phyloP scores from a whole-genome alignment of 2,888 invertebrate species.

The Drosophila peninsularis region DNA sequence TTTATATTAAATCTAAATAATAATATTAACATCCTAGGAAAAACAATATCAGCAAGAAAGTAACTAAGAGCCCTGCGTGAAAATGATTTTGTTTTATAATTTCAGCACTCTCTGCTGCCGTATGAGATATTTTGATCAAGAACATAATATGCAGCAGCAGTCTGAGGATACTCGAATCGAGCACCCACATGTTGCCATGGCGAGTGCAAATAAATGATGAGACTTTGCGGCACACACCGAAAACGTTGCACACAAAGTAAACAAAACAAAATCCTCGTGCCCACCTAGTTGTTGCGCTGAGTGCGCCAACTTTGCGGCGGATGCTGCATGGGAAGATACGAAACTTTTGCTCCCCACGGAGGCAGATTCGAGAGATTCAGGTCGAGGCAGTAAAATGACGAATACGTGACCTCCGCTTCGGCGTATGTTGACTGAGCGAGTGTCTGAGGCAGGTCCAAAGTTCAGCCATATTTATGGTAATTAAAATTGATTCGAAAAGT shows the following conservation, averaged over 20 bases:
- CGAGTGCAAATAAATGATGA: slow-evolving; percentile 57
- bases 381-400: slow-evolving; percentile 52
- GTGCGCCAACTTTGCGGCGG: slow-evolving; percentile 21
- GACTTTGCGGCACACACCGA: slow-evolving; percentile 25
- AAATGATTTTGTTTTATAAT: not conserved
- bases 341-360: slow-evolving; percentile 47
- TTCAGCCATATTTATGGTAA: slow-evolving; percentile 78
- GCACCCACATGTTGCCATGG: slow-evolving; percentile 48
- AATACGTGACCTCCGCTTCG: slow-evolving; percentile 51
- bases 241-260: slow-evolving; percentile 44
- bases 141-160: slow-evolving; percentile 1
- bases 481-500: slow-evolving; percentile 83
- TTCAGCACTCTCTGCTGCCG: slow-evolving; percentile 11
- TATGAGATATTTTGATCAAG: slow-evolving; percentile 26
- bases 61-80: not conserved
- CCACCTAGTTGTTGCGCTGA: slow-evolving; percentile 32
- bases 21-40: not conserved
- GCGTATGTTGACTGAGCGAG: slow-evolving; percentile 38
- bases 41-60: not conserved
- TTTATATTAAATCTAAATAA: too few species aligned
- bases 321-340: slow-evolving; percentile 43
- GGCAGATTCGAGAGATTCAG: slow-evolving; percentile 9
- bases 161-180: not conserved
- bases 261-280: slow-evolving; percentile 48
- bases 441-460: slow-evolving; percentile 55